Conservation (phyloP, 2,888 invertebrate genomes). For the Andrena marginata region DNA sequence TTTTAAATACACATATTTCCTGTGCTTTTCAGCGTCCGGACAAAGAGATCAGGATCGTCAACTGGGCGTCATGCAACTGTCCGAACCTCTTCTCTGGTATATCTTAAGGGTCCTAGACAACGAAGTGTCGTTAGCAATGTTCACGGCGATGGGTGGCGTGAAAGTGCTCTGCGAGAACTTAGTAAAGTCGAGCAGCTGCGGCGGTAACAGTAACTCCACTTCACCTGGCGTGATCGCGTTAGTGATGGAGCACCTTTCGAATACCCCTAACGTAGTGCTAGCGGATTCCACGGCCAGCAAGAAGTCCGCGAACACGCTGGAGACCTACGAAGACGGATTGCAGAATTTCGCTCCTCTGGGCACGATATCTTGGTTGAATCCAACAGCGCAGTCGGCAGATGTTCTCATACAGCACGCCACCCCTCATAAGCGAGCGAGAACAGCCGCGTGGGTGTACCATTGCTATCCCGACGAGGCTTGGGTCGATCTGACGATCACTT, state of each 20-base stretch:
- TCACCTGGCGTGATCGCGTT: slow-evolving; percentile 85
- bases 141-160: slow-evolving; percentile 91
- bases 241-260: slow-evolving; percentile 89
- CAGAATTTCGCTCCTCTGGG: slow-evolving; percentile 96
- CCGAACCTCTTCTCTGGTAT: slow-evolving; percentile 95
- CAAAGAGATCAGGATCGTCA: slow-evolving; percentile 76
- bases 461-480: slow-evolving; percentile 96
- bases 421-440: slow-evolving; percentile 93
- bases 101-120: slow-evolving; percentile 92
- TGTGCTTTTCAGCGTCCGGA: slow-evolving; percentile 74
- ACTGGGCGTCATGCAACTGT: slow-evolving; percentile 87
- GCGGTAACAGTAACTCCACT: slow-evolving; percentile 86
- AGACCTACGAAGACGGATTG: slow-evolving; percentile 90
- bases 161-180: slow-evolving; percentile 92
- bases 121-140: slow-evolving; percentile 90
- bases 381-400: slow-evolving; percentile 95
- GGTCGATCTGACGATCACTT: slow-evolving; percentile 93
- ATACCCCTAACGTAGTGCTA: slow-evolving; percentile 84
- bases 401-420: slow-evolving; percentile 93
- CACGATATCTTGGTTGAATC: slow-evolving; percentile 92
- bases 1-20: slow-evolving; percentile 12
- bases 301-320: slow-evolving; percentile 85
- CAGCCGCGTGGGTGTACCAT: slow-evolving; percentile 98
- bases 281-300: slow-evolving; percentile 84
- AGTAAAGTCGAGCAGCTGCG: slow-evolving; percentile 85